Percentiles rank a stretch among this genome's conserved stretches.
phyloP scores from a whole-genome alignment of 2,113 vertebrate species.

The Falco punctatus region DNA sequence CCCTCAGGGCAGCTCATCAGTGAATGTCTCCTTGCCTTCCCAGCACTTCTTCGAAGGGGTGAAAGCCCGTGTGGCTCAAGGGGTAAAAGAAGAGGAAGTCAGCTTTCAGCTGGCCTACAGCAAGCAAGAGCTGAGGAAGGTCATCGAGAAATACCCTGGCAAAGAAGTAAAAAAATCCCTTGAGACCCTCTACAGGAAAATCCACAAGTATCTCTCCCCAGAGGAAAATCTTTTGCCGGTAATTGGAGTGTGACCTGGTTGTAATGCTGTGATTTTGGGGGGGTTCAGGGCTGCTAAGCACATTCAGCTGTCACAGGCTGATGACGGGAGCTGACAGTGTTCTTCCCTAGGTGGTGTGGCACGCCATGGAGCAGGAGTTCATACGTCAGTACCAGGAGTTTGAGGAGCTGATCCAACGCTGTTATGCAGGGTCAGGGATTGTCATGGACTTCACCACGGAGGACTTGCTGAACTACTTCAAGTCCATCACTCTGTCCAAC shows the following conservation, averaged over 20 bases:
- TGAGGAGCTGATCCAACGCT: slow-evolving; percentile 36
- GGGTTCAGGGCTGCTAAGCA: not conserved
- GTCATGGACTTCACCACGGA: slow-evolving; percentile 44
- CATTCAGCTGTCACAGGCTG: rapidly evolving
- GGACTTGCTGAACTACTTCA: slow-evolving; percentile 62
- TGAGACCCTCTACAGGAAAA: slow-evolving; percentile 55
- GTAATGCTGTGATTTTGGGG: too few species aligned
- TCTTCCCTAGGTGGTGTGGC: slow-evolving; percentile 53
- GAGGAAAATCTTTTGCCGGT: slow-evolving; percentile 57
- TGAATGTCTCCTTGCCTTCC: not conserved
- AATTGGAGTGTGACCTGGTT: not conserved
- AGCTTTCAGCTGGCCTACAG: slow-evolving; percentile 68
- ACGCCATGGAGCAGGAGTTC: slow-evolving; percentile 8
- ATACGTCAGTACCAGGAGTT: slow-evolving; percentile 19
- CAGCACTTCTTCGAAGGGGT: slow-evolving; percentile 66
- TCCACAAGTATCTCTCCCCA: slow-evolving; percentile 28
- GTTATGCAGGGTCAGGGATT: slow-evolving; percentile 37
- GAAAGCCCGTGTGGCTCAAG: slow-evolving; percentile 49
- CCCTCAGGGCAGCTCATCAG: not conserved
- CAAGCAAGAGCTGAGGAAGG: slow-evolving; percentile 67
- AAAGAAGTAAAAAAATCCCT: slow-evolving; percentile 53
- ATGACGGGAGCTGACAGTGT: not conserved
- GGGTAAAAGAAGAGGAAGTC: slow-evolving; percentile 63
- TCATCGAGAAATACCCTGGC: slow-evolving; percentile 43
- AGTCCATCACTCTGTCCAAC: not conserved